Evolutionary conservation across 2,113 vertebrate genomes (phyloP).

Genomic region (Crypturellus undulatus): DNA sequence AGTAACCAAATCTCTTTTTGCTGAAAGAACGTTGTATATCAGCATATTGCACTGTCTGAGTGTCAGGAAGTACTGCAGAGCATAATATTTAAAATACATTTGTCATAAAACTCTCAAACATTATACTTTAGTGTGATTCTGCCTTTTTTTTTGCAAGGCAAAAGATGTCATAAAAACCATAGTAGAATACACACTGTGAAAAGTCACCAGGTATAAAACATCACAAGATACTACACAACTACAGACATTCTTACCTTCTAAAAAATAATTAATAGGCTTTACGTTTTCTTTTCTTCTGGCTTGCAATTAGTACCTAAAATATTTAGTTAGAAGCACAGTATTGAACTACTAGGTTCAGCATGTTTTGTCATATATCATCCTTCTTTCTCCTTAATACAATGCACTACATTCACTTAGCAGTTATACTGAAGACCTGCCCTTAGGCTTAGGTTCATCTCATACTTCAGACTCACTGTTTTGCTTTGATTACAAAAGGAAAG

Average conservation of each 20-base stretch:
- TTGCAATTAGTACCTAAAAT: neutral
- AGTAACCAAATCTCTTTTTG: neutral
- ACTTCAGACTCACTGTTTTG: neutral
- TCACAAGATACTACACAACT: neutral
- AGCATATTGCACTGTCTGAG: neutral
- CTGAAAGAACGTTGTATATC: neutral
- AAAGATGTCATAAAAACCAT: neutral
- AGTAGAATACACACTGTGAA: neutral
- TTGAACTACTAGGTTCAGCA: neutral
- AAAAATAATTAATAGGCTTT: neutral
- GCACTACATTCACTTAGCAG: neutral
- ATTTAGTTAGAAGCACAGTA: conserved; percentile 16
- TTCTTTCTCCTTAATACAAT: neutral
- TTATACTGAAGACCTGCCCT: neutral
- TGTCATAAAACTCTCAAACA: neutral
- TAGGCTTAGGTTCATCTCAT: neutral
- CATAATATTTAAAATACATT: neutral
- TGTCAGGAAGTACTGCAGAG: neutral
- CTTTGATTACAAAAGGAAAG: neutral
- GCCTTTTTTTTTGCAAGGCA: neutral
- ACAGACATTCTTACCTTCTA: neutral
- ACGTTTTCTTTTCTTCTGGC: neutral
- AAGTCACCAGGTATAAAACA: neutral
- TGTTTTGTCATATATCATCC: neutral
- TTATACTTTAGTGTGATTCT: neutral